Conservation (phyloP, 2,113 vertebrate genomes). For the Zapus hudsonius region DNA sequence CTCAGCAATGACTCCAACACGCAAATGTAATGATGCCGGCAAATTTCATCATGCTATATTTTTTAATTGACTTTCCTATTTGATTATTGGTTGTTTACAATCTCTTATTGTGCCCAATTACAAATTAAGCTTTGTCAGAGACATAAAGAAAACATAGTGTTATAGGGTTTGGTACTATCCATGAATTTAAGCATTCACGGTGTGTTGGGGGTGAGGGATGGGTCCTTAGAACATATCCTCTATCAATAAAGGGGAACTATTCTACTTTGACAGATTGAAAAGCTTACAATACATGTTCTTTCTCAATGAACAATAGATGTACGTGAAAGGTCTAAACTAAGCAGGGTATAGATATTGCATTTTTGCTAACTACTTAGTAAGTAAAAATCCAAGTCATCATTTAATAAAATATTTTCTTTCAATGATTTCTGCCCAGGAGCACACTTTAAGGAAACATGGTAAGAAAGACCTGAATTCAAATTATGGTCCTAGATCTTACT, state of each 20-base stretch:
- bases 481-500: neutral
- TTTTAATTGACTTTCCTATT: too few relatives aligned
- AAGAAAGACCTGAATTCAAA: conserved; percentile 24
- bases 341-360: neutral
- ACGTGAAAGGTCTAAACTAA: neutral
- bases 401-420: conserved; percentile 24
- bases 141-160: too few relatives aligned
- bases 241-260: neutral
- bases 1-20: too few relatives aligned
- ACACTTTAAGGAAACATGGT: conserved; percentile 1
- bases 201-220: too few relatives aligned
- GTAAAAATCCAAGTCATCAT: neutral
- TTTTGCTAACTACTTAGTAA: conserved; percentile 2
- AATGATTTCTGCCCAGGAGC: neutral
- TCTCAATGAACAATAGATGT: neutral
- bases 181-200: too few relatives aligned
- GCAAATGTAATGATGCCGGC: neutral
- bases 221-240: neutral
- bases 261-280: conserved; percentile 29
- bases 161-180: neutral
- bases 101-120: neutral
- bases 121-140: neutral
- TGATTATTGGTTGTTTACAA: too few relatives aligned
- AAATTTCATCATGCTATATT: neutral
- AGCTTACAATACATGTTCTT: neutral